Conservation (phyloP, 2,888 invertebrate species). For the Anagyrus pseudococci region DNA sequence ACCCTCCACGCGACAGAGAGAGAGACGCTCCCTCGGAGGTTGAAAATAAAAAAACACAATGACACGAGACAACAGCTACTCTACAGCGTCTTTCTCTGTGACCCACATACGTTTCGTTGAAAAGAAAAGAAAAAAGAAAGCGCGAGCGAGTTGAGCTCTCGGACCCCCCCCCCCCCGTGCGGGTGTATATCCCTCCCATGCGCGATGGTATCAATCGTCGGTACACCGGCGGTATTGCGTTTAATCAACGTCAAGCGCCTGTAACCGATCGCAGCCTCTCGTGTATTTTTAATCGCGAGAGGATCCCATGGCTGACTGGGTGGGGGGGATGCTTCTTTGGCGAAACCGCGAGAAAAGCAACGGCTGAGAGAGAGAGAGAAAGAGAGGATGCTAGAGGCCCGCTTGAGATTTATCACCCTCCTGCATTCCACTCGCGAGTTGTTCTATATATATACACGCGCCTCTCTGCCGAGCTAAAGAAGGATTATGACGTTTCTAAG, state of each 20-base stretch:
- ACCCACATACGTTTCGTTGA: too few species aligned
- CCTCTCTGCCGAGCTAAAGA: not conserved
- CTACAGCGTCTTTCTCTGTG: too few species aligned
- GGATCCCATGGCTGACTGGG: not conserved
- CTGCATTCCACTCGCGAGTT: slow-evolving; percentile 14
- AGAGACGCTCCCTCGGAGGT: too few species aligned
- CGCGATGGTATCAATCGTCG: slow-evolving; percentile 13
- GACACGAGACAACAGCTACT: too few species aligned
- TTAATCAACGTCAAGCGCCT: slow-evolving; percentile 12
- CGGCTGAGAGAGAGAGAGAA: slow-evolving; percentile 9
- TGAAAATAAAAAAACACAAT: too few species aligned
- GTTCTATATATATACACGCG: slow-evolving; percentile 1
- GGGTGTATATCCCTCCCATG: slow-evolving; percentile 3
- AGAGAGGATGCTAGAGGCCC: too few species aligned
- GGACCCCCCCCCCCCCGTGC: too few species aligned
- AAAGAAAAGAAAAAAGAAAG: too few species aligned
- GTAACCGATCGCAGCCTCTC: not conserved
- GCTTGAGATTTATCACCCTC: too few species aligned
- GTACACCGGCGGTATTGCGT: not conserved
- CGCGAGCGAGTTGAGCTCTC: too few species aligned
- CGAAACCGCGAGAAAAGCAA: not conserved
- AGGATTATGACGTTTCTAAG: slow-evolving; percentile 56
- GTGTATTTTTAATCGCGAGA: slow-evolving; percentile 19
- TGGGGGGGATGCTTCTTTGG: not conserved
- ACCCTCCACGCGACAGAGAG: too few species aligned